phyloP scores from a whole-genome alignment of 2,888 invertebrate species.

The Lottia gigantea region DNA sequence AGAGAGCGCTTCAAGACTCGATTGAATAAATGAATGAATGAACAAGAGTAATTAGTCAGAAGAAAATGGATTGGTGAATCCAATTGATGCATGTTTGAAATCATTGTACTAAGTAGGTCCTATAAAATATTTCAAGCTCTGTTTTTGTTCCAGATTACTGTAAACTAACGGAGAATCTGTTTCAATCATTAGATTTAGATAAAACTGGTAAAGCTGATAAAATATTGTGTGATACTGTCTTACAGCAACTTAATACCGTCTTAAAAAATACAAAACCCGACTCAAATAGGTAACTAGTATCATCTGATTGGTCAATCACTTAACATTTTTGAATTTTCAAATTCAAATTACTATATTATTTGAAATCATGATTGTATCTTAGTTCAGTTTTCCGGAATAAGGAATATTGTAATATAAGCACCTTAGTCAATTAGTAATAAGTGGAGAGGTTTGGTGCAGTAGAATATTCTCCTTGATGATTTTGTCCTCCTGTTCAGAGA shows the following conservation, averaged over 20 bases:
- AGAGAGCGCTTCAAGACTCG: too few relatives aligned
- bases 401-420: too few relatives aligned
- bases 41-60: too few relatives aligned
- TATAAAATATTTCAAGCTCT: slow-evolving; percentile 16
- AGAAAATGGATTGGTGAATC: not conserved
- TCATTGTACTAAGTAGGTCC: not conserved
- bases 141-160: slow-evolving; percentile 50
- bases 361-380: too few relatives aligned
- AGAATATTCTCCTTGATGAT: too few relatives aligned
- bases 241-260: slow-evolving; percentile 52
- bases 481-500: too few relatives aligned
- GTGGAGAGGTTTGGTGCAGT: too few relatives aligned
- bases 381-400: too few relatives aligned
- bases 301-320: not conserved
- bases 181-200: slow-evolving; percentile 51
- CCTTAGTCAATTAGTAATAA: too few relatives aligned
- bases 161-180: slow-evolving; percentile 45
- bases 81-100: not conserved
- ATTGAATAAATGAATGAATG: not conserved
- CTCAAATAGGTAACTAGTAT: slow-evolving; percentile 25
- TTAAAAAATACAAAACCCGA: slow-evolving; percentile 47
- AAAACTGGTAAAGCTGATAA: slow-evolving; percentile 55
- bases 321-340: too few relatives aligned
- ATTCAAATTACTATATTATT: too few relatives aligned
- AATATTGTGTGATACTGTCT: slow-evolving; percentile 52